Base-by-base conservation (phyloP, 2,888 invertebrate genomes). In the Sepiola atlantica region DNA sequence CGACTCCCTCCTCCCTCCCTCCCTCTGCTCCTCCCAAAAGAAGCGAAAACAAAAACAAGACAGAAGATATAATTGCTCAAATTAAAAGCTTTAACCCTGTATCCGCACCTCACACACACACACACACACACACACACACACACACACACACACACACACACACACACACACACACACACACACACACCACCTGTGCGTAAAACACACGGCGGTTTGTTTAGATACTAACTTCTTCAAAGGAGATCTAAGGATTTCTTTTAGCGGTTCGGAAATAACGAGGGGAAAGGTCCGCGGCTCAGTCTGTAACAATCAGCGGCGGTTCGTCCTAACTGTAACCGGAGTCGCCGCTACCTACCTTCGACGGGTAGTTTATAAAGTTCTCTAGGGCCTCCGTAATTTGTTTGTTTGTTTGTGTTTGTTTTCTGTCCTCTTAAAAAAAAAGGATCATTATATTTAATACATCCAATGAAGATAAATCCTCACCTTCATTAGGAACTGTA, bases 161-260 rank as follows among this genome's bases (percentile, higher is more conserved):
- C 45, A 45, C 45, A 77, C 77, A 1, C 32, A n/a, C 77, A 16
- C 77, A 77, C 77, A 32, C 32, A n/a, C 16, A 77, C 77, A 77
- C 77, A 77, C 77, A n/a, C n/a, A n/a, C 16, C 77, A 77, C 77
- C 77, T 77, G 77, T 77, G 77, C 77, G n/a, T 77, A 77, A 45
- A 77, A 77, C 77, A 77, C 77, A n/a, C 77, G 77, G n/a, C n/a
- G n/a, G 77, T 77, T 77, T 77, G 77, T 77, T 77, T 77, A 77
- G 77, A 77, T 77, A 77, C 77, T 16, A n/a, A n/a, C n/a, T 77
- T 77, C 77, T 77, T 77, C 77, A 77, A 77, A 77, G 32, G 77
- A 77, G 77, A 77, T 77, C 77, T 77, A 77, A 77, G 18, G 77
- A 77, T 77, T 77, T 77, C 57, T 57, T 57, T 57, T 57, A 14